Percentiles rank a stretch among this genome's conserved stretches.
Evolutionary conservation across 2,888 invertebrate genomes (phyloP).

Genomic region (Myopa tessellatipennis): DNA sequence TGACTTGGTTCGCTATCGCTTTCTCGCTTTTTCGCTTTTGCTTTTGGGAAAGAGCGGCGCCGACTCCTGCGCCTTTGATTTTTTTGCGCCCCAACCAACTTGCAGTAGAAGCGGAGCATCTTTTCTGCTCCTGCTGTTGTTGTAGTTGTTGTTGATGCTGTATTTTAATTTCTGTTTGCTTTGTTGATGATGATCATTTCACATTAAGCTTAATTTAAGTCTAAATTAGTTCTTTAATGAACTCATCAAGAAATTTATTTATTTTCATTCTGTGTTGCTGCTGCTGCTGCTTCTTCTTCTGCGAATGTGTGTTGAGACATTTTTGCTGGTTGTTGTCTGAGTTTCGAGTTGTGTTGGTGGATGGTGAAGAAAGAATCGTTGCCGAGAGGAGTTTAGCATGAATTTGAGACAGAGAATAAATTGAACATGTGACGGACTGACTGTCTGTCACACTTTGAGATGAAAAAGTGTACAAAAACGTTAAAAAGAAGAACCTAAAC

Average conservation of each 20-base stretch:
- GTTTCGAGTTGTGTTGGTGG: not conserved
- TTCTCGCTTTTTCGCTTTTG: conserved; percentile 57
- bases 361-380: too few relatives aligned
- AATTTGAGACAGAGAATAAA: too few relatives aligned
- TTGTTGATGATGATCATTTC: conserved; percentile 59
- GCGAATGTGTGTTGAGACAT: too few relatives aligned
- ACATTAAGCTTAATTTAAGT: conserved; percentile 65
- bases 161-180: conserved; percentile 58
- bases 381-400: too few relatives aligned
- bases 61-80: not conserved
- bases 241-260: conserved; percentile 58
- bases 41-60: conserved; percentile 49
- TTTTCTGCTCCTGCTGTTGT: conserved; percentile 43
- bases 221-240: conserved; percentile 66
- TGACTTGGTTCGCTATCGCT: conserved; percentile 45
- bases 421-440: too few relatives aligned
- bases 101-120: not conserved
- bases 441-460: too few relatives aligned
- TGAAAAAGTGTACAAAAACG: too few relatives aligned
- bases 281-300: not conserved
- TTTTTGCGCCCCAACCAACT: too few relatives aligned
- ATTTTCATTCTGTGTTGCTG: conserved; percentile 12
- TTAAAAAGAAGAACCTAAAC: too few relatives aligned
- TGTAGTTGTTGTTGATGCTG: conserved; percentile 46
- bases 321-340: not conserved